Base-by-base conservation (phyloP, 2,797 vertebrate species). In the Echeneis naucrates region DNA sequence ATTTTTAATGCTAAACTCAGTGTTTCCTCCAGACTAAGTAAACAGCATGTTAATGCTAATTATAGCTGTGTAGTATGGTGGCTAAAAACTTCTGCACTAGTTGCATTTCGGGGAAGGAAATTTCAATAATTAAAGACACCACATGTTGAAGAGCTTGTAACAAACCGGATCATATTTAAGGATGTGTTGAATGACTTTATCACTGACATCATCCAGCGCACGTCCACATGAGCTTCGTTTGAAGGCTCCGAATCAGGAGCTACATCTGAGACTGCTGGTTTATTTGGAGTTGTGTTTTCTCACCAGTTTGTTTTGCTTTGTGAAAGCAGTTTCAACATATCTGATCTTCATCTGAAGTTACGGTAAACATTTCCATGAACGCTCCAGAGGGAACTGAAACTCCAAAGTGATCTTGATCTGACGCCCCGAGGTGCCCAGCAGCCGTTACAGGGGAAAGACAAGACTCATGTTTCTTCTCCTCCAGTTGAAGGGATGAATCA, bases 301-400 rank as follows among this genome's bases (percentile, higher is more conserved):
- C 8, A 9, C n/a, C 17, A 19, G 8, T n/a, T 1, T 19, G 12
- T 60, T 56, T 51, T 26, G 44, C 35, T 42, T 50, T 33, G 17
- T 44, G 47, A 27, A 69, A 45, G 13, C 12, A n/a, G 14, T 37
- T 48, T 17, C 11, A 63, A 57, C 52, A 38, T 52, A 66, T 57
- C 53, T 69, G 73, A 70, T 59, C 40, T 79, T 76, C 45, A 68
- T 45, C 27, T 26, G 47, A 61, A 74, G n/a, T 65, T 42, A 55
- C 11, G 52, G 35, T n/a, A 72, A 77, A 72, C 45, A 66, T 55
- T 74, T 71, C 21, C 4, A 24, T 10, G 27, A 77, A 55, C 1
- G 6, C 51, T 59, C 75, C 53, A 17, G 35, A 26, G 59, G 61
- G 48, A 77, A 11, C 12, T 24, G n/a, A 72, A 84, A 69, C 33